Conservation (phyloP, 2,113 vertebrate genomes). For the Ptyas mucosa region DNA sequence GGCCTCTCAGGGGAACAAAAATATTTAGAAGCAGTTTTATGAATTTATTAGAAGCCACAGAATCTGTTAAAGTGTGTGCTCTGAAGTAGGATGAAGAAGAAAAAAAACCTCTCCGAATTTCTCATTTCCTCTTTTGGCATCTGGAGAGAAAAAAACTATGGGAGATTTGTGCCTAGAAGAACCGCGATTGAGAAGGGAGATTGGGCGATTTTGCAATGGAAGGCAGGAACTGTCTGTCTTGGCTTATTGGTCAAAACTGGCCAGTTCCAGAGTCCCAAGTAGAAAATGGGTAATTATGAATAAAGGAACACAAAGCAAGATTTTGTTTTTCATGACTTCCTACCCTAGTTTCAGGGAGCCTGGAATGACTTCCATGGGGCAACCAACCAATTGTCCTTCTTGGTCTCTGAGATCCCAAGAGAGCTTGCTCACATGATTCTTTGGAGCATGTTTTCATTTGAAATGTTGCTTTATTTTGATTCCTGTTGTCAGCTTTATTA, state of each 20-base stretch:
- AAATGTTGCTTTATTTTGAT: neutral
- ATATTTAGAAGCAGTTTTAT: neutral
- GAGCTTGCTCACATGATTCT: neutral
- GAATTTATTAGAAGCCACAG: neutral
- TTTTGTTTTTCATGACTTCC: neutral
- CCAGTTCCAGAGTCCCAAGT: neutral
- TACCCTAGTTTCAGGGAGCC: too few species aligned
- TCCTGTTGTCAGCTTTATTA: neutral
- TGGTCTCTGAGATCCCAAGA: neutral
- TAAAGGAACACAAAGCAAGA: neutral
- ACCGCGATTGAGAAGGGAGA: neutral
- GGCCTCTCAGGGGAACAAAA: neutral
- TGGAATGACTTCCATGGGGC: neutral
- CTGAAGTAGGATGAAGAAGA: neutral
- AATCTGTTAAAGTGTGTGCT: neutral
- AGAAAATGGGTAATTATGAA: neutral
- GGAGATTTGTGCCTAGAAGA: too few species aligned
- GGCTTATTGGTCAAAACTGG: neutral
- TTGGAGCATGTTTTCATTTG: neutral
- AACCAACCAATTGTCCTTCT: neutral
- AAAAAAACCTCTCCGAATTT: neutral
- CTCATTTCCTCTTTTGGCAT: neutral
- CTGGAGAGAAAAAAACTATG: neutral
- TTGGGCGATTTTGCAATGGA: neutral
- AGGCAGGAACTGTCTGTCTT: neutral